Percentiles rank a stretch among this genome's conserved stretches.
Evolutionary conservation across 2,113 vertebrate species (phyloP).

Genomic region (Edolisoma coerulescens): DNA sequence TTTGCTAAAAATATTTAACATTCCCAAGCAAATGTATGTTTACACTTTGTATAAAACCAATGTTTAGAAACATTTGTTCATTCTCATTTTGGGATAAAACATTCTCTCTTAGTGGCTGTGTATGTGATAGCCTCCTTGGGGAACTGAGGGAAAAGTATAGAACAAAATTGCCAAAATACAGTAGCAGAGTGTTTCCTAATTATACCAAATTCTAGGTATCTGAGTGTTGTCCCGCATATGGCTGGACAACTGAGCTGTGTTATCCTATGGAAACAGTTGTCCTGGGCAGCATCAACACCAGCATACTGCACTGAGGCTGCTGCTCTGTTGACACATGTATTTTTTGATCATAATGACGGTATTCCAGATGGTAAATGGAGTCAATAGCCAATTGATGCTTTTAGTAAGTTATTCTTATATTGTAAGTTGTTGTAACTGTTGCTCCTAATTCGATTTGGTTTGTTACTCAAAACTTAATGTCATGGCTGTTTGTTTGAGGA

Average conservation of each 20-base stretch:
- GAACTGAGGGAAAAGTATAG: not conserved
- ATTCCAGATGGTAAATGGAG: not conserved
- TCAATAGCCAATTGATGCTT: not conserved
- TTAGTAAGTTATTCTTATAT: not conserved
- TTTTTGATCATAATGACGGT: not conserved
- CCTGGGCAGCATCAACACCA: not conserved
- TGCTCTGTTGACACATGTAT: not conserved
- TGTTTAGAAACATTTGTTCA: not conserved
- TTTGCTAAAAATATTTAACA: not conserved
- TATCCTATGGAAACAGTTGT: not conserved
- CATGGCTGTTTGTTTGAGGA: not conserved
- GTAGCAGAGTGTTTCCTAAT: not conserved
- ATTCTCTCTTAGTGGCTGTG: not conserved
- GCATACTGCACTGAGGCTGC: not conserved
- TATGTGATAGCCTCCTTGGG: not conserved
- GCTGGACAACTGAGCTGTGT: not conserved
- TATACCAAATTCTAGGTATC: not conserved
- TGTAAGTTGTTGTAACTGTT: not conserved
- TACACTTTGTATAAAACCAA: not conserved
- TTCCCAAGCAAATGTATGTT: not conserved
- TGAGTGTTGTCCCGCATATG: not conserved
- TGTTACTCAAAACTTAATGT: not conserved
- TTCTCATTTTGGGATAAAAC: not conserved
- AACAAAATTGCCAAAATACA: not conserved
- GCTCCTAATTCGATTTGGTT: not conserved